These are phyloP conservation scores for Pyrrhia umbra DNA, from an alignment of 2,888 invertebrate species.

Conservation along the genomic window DNA sequence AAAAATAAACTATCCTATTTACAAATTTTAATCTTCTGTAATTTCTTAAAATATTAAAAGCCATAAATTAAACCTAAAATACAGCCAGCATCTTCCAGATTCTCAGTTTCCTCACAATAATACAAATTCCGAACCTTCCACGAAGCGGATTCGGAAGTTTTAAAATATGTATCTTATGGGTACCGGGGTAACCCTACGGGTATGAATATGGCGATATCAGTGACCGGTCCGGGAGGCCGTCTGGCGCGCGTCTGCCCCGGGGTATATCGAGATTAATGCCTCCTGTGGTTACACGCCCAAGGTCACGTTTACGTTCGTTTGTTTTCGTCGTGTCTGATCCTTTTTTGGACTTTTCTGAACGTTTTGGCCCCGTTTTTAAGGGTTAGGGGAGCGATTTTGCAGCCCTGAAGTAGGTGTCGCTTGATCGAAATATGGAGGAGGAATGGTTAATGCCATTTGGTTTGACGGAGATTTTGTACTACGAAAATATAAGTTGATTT, in stretches of 20 bases:
- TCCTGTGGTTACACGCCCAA: conserved; percentile 63
- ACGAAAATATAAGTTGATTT: too few relatives aligned
- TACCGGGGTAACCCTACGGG: conserved; percentile 52
- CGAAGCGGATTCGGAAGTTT: conserved; percentile 11
- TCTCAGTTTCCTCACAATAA: not conserved
- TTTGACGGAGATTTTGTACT: not conserved
- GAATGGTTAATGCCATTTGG: not conserved
- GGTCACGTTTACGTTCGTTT: conserved; percentile 65
- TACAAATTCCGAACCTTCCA: conserved; percentile 14
- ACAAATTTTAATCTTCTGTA: too few relatives aligned
- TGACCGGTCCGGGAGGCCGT: conserved; percentile 64
- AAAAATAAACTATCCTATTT: too few relatives aligned
- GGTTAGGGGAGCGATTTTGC: conserved; percentile 21
- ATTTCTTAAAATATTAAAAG: too few relatives aligned
- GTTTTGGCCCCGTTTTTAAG: conserved; percentile 32
- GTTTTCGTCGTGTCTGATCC: conserved; percentile 49
- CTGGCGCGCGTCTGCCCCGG: conserved; percentile 64
- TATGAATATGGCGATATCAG: conserved; percentile 67
- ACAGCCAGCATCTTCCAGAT: not conserved
- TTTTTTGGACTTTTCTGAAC: conserved; percentile 46
- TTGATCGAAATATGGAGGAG: not conserved
- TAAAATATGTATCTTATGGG: conserved; percentile 48
- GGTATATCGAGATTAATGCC: conserved; percentile 66
- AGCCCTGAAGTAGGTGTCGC: not conserved
- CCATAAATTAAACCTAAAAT: too few relatives aligned